phyloP scores from a whole-genome alignment of 2,113 vertebrate genomes.

The Antechinus stuartii region DNA sequence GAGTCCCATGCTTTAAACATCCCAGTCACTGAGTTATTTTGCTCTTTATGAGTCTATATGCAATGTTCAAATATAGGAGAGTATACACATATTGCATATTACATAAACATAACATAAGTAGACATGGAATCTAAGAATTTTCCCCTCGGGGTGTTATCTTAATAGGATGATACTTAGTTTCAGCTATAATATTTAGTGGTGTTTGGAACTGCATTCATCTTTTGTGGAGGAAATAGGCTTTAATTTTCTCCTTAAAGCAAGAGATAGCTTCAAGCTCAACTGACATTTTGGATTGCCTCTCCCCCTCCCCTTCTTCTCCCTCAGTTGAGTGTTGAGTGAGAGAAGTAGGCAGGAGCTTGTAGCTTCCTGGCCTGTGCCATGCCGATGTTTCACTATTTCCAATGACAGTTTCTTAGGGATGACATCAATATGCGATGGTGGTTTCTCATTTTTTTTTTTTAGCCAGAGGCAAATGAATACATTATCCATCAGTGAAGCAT shows the following conservation, averaged over 20 bases:
- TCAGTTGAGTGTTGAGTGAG: conserved; percentile 26
- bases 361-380: background rate
- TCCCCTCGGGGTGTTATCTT: conserved; percentile 22
- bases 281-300: conserved; percentile 44
- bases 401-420: conserved; percentile 77
- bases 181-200: conserved; percentile 30
- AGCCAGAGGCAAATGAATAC: conserved; percentile 86
- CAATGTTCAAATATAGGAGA: conserved; percentile 14
- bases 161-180: conserved; percentile 54
- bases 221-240: conserved; percentile 38
- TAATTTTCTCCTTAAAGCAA: conserved; percentile 48
- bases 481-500: conserved; percentile 80
- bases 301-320: conserved; percentile 45
- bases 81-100: background rate
- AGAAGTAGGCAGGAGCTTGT: conserved; percentile 33
- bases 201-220: conserved; percentile 3
- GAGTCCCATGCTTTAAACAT: background rate
- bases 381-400: conserved; percentile 65
- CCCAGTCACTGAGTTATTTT: background rate
- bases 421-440: conserved; percentile 81
- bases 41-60: background rate
- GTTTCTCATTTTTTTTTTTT: conserved; percentile 67
- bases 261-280: conserved; percentile 2
- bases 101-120: background rate
- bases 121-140: background rate